phyloP scores from a whole-genome alignment of 1,140 invertebrate genomes.

The Formica exsecta region DNA sequence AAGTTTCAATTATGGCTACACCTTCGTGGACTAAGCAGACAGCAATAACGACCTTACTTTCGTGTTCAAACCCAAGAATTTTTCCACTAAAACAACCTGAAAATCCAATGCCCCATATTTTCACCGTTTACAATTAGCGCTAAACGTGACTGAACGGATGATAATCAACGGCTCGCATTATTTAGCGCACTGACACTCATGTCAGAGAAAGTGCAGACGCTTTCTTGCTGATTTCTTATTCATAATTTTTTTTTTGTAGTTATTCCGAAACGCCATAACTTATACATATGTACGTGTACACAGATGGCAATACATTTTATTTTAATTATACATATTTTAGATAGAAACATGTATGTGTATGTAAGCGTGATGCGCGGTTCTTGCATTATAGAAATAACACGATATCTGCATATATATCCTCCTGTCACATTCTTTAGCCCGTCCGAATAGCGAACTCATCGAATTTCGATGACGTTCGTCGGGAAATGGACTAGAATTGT shows the following conservation, averaged over 20 bases:
- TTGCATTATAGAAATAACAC: constrained; percentile 3
- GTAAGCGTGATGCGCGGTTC: not conserved
- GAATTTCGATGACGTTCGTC: constrained; percentile 65
- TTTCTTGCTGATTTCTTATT: constrained; percentile 23
- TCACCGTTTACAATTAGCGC: constrained; percentile 18
- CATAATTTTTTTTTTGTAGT: no score
- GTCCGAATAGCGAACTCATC: constrained; percentile 16
- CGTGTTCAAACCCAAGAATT: constrained; percentile 6
- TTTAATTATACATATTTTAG: not conserved
- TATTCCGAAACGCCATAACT: not conserved
- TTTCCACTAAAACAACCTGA: not conserved
- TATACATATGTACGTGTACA: no score
- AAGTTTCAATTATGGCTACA: constrained; percentile 6
- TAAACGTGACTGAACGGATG: not conserved
- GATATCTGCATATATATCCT: not conserved
- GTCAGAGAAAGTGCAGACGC: constrained; percentile 29
- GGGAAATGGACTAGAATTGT: constrained; percentile 45
- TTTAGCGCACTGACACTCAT: not conserved
- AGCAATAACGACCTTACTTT: constrained; percentile 27
- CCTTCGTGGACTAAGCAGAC: not conserved
- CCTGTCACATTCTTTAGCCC: not conserved
- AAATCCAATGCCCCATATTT: constrained; percentile 34
- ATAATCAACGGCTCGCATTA: constrained; percentile 33
- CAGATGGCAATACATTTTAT: not conserved
- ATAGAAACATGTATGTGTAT: not conserved